These are phyloP conservation scores for Bombus turneri DNA, from an alignment of 1,140 invertebrate genomes.

Conservation along the genomic window DNA sequence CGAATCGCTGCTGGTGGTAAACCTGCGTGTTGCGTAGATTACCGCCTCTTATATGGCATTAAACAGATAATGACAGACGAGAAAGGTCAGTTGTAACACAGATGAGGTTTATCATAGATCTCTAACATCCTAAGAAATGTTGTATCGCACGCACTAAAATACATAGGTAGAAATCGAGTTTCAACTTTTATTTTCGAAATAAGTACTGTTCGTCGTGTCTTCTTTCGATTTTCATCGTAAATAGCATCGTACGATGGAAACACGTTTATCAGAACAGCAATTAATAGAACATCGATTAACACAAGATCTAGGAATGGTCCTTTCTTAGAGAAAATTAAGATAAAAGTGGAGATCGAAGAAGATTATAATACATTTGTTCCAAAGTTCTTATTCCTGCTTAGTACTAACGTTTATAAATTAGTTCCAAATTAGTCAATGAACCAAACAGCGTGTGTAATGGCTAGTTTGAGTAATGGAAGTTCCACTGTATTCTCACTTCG, in stretches of 20 bases:
- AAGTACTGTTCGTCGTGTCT: not conserved
- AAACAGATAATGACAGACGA: constrained; percentile 66
- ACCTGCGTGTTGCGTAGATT: constrained; percentile 47
- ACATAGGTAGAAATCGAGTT: not conserved
- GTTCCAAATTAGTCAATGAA: not conserved
- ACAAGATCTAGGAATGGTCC: no score
- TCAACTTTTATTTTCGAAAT: not conserved
- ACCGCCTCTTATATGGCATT: constrained; percentile 65
- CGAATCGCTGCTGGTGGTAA: constrained; percentile 70
- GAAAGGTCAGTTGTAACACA: constrained; percentile 50
- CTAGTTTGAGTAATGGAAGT: not conserved
- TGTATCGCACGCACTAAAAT: not conserved
- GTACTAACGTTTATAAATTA: no score
- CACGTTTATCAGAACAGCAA: not conserved
- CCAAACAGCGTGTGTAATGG: not conserved
- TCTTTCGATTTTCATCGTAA: not conserved
- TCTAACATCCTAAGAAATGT: not conserved
- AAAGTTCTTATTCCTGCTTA: not conserved
- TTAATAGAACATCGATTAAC: not conserved
- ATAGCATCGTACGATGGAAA: not conserved
- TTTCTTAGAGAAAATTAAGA: not conserved
- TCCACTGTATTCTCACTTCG: not conserved
- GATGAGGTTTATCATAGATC: not conserved
- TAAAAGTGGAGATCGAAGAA: not conserved
- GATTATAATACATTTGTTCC: no score